Evolutionary conservation across 2,113 vertebrate genomes (phyloP), one percentile per base, ranked within the genome.

Genomic region (Gulo gulo): DNA sequence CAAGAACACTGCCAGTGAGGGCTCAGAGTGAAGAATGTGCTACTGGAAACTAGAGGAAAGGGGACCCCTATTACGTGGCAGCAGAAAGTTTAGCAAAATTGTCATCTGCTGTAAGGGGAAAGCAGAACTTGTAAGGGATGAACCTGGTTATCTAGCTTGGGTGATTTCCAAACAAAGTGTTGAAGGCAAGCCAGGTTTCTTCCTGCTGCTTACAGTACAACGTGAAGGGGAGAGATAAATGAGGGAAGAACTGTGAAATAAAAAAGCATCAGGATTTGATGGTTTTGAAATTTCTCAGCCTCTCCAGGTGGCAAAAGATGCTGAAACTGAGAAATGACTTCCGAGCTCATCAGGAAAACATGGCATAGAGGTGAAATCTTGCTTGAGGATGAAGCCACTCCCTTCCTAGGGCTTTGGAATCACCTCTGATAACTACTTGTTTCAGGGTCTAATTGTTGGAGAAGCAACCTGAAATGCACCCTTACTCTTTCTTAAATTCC

Each of bases 321-420:
- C n/a, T 91, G 63, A 97, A 93, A 91, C 71, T 63, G 88, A 94
- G n/a, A 96, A 95, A 86, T 73, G 12, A 65, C 50, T 63, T 94
- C 57, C 16, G 12, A 96, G 34, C 65, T 63, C 4, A 0, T 74
- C 52, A 95, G 91, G 16, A 79, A 97, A 92, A 69, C 61, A 26
- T 50, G 50, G 34, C 6, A 29, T 31, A 20, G 26, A 89, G 65
- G 73, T 73, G 45, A 86, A 73, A 69, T 50, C 63, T 67, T 90
- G 16, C 63, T 65, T 74, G n/a, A 52, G 10, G 39, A 94, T 47
- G 67, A 86, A 92, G 67, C 11, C 8, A 47, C 67, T 76, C 31
- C 55, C 39, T 89, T 69, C 50, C 45, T 71, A n/a, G 65, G 83
- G 67, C 20, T 76, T 80, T 47, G 79, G 15, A 59, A 55, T 91